Base-by-base conservation (phyloP, 1,140 invertebrate genomes). In the Scaptodrosophila lebanonensis region DNA sequence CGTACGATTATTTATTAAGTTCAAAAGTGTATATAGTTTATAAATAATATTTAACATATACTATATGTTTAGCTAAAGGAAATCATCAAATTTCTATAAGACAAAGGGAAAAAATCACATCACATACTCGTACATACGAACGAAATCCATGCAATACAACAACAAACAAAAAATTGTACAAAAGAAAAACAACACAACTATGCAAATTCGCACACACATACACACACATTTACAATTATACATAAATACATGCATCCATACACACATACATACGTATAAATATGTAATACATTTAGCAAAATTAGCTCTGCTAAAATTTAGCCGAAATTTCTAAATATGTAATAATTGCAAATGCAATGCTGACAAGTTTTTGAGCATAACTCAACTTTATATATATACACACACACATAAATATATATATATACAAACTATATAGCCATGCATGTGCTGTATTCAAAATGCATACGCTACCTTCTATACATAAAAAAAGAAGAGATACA, bases 341-440 rank as follows among this genome's bases (percentile, higher is more conserved):
- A 25, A 25, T 25, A 25, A 25, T 25, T 25, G n/a, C 44, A 63
- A 63, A 35, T 71, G 58, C 47, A 79, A 73, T 77, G 73, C 73
- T 79, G 59, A 79, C 50, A 56, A 40, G 65, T 73, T 62, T 65
- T 53, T 75, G 72, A 71, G 72, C 72, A 77, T 77, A 72, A 77
- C 75, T 77, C 71, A 79, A 77, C 57, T 57, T 64, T 79, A 79
- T 65, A 53, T 64, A 61, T 3, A 18, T 39, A 51, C 40, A 57
- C 40, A 51, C 11, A 29, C 35, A 65, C 36, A 45, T 33, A 57
- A 45, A 47, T 63, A 63, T 60, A 36, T 61, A 54, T 60, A 79
- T 43, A 27, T 36, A 39, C 56, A 42, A 53, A 22, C n/a, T n/a
- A n/a, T n/a, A n/a, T n/a, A n/a, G n/a, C n/a, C n/a, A n/a, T n/a